These are phyloP conservation scores for Zelostemma sp. DNA, from an alignment of 1,140 invertebrate genomes.

Conservation along the genomic window DNA sequence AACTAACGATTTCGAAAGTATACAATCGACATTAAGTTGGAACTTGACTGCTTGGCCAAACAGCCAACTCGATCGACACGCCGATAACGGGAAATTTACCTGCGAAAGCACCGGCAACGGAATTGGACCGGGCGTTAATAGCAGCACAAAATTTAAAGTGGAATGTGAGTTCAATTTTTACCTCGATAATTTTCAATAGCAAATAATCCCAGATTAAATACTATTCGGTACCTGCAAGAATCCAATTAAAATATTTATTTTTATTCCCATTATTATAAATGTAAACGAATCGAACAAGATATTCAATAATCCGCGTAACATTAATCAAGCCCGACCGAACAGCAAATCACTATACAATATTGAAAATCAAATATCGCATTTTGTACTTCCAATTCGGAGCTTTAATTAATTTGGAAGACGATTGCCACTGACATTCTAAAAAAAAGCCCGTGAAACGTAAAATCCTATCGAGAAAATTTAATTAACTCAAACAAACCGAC, in stretches of 20 bases:
- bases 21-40: slow-evolving; percentile 84
- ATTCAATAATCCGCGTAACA: slow-evolving; percentile 12
- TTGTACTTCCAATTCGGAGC: no score
- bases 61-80: slow-evolving; percentile 79
- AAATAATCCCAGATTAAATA: neutral
- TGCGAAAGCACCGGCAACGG: slow-evolving; percentile 85
- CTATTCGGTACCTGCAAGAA: no score
- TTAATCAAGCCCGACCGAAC: slow-evolving; percentile 19
- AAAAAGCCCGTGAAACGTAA: no score
- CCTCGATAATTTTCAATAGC: neutral
- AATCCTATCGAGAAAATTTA: no score
- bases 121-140: slow-evolving; percentile 80
- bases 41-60: slow-evolving; percentile 88
- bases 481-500: no score
- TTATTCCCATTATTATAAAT: no score
- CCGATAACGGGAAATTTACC: slow-evolving; percentile 86
- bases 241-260: no score
- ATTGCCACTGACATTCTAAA: no score
- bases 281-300: slow-evolving; percentile 10
- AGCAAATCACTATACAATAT: slow-evolving; percentile 17
- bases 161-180: slow-evolving; percentile 80
- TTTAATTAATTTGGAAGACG: no score
- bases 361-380: neutral
- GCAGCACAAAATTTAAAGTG: slow-evolving; percentile 85
- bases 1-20: slow-evolving; percentile 89